Evolutionary conservation across 2,797 vertebrate species (phyloP).

Genomic region (Avahi laniger): DNA sequence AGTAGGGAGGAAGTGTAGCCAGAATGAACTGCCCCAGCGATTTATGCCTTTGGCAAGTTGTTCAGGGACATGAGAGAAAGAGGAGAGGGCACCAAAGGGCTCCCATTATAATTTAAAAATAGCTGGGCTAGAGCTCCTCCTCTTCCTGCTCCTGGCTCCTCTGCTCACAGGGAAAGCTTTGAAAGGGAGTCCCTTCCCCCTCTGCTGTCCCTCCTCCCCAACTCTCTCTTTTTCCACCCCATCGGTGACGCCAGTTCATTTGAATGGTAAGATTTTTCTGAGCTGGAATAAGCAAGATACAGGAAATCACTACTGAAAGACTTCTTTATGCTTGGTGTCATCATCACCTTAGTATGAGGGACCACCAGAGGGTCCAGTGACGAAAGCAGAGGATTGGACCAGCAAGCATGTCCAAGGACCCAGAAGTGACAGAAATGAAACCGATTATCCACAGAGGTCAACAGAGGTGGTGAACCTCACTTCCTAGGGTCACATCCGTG

Average conservation of each 20-base stretch:
- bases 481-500: constrained; percentile 68
- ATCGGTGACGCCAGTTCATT: constrained; percentile 68
- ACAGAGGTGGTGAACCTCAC: constrained; percentile 61
- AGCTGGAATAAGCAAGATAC: constrained; percentile 62
- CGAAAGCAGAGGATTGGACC: constrained; percentile 36
- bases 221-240: not conserved
- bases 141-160: constrained; percentile 13
- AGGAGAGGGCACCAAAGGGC: not conserved
- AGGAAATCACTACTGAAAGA: constrained; percentile 76
- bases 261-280: constrained; percentile 72
- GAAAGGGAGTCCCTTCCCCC: constrained; percentile 1
- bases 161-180: constrained; percentile 66
- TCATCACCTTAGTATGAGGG: constrained; percentile 74
- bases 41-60: constrained; percentile 61
- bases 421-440: constrained; percentile 33
- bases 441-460: constrained; percentile 43
- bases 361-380: constrained; percentile 61
- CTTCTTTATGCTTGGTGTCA: constrained; percentile 73
- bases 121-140: constrained; percentile 38
- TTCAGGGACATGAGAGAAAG: constrained; percentile 20
- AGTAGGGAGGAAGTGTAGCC: constrained; percentile 1
- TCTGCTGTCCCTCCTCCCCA: rapidly evolving
- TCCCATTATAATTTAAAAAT: constrained; percentile 65
- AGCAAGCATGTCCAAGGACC: constrained; percentile 46
- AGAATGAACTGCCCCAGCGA: constrained; percentile 26